Evolutionary conservation across 2,888 invertebrate genomes (phyloP), one percentile per base, ranked within the genome.

Genomic region (Boloria euphrosyne): DNA sequence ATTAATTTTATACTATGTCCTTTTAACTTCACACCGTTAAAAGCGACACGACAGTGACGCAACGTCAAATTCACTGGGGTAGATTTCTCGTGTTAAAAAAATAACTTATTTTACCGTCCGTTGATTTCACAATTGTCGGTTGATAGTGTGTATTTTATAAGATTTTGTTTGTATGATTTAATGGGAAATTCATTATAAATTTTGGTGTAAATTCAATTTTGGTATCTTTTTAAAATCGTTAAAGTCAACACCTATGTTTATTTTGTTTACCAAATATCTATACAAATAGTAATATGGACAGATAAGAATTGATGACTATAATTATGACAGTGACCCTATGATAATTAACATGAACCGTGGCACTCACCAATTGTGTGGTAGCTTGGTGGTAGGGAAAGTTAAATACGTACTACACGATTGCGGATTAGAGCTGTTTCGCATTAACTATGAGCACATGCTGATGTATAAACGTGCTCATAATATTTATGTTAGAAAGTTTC

Each of bases 131-230:
- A 74, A 73, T 71, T 70, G 70, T 70, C 74, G 74, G 70, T 71
- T 74, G 74, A 73, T 76, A 76, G 74, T 84, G 87, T 86, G 88
- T 87, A 87, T 86, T 22, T 87, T 84, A 87, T 86, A 81, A 82
- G 79, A 38, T 47, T 46, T 13, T 44, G 54, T 27, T 50, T 50
- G 50, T 18, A 27, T 61, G 58, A 27, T 31, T 38, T 57, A 47
- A 55, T 55, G 46, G 16, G 31, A 38, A 31, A 58, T 66, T 65
- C 51, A 59, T 59, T 68, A 65, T 43, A 44, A 54, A 27, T 49
- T 44, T 53, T 64, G 17, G 53, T 62, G 50, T 62, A 62, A 18
- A 62, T n/a, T 65, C 49, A n/a, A 46, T 46, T 58, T 14, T 59
- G 17, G 17, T 38, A 38, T 38, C 7, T 7, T 38, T 10, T 10